A percentile compares a stretch with the other conserved stretches of the same genome.
Conservation (phyloP, 2,113 vertebrate genomes). For the Phyllostomus discolor region DNA sequence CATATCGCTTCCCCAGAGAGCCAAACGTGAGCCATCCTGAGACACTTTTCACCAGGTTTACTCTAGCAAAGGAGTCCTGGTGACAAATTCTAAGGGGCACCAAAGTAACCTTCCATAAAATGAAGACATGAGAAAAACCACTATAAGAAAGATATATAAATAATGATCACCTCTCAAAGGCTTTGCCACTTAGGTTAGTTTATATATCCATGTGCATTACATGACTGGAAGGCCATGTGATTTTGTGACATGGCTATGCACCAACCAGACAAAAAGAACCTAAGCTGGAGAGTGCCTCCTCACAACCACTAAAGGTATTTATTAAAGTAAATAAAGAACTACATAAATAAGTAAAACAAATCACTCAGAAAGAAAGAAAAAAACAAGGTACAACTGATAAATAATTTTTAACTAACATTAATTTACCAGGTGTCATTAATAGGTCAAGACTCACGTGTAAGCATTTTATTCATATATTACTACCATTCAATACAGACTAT, state of each 20-base stretch:
- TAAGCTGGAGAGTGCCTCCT: neutral
- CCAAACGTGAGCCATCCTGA: neutral
- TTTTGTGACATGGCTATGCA: neutral
- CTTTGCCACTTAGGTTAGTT: neutral
- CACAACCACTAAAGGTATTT: neutral
- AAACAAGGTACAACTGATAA: neutral
- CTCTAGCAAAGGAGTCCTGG: neutral
- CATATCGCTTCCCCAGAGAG: neutral
- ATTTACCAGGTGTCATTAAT: neutral
- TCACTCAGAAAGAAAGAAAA: conserved; percentile 4
- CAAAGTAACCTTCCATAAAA: neutral
- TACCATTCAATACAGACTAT: neutral
- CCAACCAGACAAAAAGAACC: neutral
- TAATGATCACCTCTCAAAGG: neutral
- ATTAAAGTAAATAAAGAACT: neutral
- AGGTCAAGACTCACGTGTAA: neutral
- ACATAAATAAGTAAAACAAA: neutral
- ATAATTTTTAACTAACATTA: neutral
- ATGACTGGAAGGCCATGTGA: neutral
- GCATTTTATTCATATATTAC: neutral
- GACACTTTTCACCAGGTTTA: neutral
- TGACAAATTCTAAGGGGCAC: neutral
- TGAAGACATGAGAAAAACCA: neutral
- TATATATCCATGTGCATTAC: neutral
- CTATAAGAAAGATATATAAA: neutral